Percentiles rank a stretch among this genome's conserved stretches.
These are phyloP conservation scores for Megalops atlanticus DNA, from an alignment of 2,113 vertebrate genomes.

Conservation along the genomic window DNA sequence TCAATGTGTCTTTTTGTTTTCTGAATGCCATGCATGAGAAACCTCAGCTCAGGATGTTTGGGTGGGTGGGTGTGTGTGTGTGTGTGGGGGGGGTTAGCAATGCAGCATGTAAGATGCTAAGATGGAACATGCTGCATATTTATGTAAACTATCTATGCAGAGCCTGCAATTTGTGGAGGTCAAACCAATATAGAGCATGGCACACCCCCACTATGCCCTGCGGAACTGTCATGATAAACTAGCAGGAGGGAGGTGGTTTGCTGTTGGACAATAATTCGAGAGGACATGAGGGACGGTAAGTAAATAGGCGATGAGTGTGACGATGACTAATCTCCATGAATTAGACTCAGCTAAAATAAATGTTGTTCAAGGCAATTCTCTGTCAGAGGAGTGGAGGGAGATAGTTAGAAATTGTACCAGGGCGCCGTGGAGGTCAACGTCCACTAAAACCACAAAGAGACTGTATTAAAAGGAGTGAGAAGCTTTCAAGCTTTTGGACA, in stretches of 20 bases:
- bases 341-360: conserved; percentile 45
- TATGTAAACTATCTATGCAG: neutral
- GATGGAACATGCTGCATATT: neutral
- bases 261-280: conserved; percentile 25
- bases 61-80: too few relatives aligned
- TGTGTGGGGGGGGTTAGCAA: too few relatives aligned
- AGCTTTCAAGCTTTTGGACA: too few relatives aligned
- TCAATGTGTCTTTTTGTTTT: too few relatives aligned
- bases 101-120: neutral
- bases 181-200: neutral
- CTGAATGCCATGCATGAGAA: too few relatives aligned
- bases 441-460: neutral
- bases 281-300: conserved; percentile 34
- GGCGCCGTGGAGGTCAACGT: neutral
- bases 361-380: conserved; percentile 30
- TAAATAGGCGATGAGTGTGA: conserved; percentile 43
- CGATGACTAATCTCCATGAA: conserved; percentile 50
- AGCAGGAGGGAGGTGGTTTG: conserved; percentile 34
- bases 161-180: neutral
- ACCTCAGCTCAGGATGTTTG: too few relatives aligned
- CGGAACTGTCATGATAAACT: conserved; percentile 19
- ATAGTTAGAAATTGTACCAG: neutral
- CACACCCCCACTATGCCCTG: neutral
- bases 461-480: neutral
- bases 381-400: conserved; percentile 26